Base-by-base conservation (phyloP, 2,888 invertebrate genomes). In the Deilephila porcellus region DNA sequence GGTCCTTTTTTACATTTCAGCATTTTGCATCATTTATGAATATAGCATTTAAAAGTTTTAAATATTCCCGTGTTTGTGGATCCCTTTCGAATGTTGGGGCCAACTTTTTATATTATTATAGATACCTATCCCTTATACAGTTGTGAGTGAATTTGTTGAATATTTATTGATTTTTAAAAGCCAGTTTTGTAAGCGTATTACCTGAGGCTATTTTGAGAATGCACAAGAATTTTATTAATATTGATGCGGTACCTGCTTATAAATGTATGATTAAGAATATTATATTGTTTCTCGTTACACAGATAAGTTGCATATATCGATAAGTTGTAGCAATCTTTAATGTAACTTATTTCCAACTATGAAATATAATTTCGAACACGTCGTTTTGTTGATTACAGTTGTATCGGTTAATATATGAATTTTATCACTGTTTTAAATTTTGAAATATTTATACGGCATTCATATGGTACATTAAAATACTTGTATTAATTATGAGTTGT, bases 381-480 rank as follows among this genome's bases (percentile, higher is more conserved):
- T 85, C 89, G 88, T 92, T 93, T 82, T 86, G 88, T 94, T 93
- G 87, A 83, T 90, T 89, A 88, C 91, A 91, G 89, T 93, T 92
- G 85, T 91, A 93, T 94, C 91, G 91, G 92, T 93, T 94, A 73
- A 75, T 88, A 87, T 93, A 92, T 93, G 93, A 93, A 95, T 95
- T 95, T 94, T 95, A 95, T 95, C 93, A 95, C 94, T 95, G 95
- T 95, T 95, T 95, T 95, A 94, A 91, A 93, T 93, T 95, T 95
- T 94, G 90, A 95, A 95, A 95, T 95, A 95, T 95, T 94, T 95
- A 95, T 95, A 95, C 92, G 91, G 90, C 93, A 95, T 93, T 91
- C 90, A 92, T 94, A 92, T 90, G 93, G 92, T 94, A 94, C 93
- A 94, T 94, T 94, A 93, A 91, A 91, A 92, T 94, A 93, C 93